These are phyloP conservation scores for Bombus vancouverensis DNA, from an alignment of 1,140 invertebrate genomes.

Conservation along the genomic window DNA sequence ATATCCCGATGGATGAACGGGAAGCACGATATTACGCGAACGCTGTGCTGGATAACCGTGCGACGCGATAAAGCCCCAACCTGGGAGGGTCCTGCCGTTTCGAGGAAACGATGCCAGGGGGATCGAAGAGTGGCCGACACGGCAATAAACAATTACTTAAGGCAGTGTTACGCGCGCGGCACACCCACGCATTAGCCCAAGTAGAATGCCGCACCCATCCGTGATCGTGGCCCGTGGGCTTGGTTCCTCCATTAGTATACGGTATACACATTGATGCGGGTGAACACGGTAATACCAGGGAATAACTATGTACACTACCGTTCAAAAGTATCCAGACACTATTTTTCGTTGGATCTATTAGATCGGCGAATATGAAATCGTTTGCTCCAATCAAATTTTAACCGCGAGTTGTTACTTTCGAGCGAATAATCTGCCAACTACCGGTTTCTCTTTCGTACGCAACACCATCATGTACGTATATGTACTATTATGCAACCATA, in stretches of 20 bases:
- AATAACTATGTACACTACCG: neutral
- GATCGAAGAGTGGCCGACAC: slow-evolving; percentile 73
- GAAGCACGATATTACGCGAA: slow-evolving; percentile 41
- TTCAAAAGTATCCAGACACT: neutral
- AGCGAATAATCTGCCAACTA: neutral
- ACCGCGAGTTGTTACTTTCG: neutral
- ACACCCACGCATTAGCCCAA: slow-evolving; percentile 80
- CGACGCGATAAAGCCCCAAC: slow-evolving; percentile 24
- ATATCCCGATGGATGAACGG: slow-evolving; percentile 45
- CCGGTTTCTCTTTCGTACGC: neutral
- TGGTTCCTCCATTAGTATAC: slow-evolving; percentile 62
- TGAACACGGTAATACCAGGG: neutral
- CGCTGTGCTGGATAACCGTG: slow-evolving; percentile 24
- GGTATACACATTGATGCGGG: slow-evolving; percentile 26
- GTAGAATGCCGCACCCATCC: slow-evolving; percentile 79
- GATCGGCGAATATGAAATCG: too few relatives aligned
- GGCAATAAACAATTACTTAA: slow-evolving; percentile 82
- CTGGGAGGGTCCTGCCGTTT: slow-evolving; percentile 61
- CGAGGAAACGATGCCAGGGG: slow-evolving; percentile 59
- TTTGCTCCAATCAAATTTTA: too few relatives aligned
- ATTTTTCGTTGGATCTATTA: neutral
- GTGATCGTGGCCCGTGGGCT: slow-evolving; percentile 71
- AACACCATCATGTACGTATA: too few relatives aligned
- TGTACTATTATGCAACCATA: neutral
- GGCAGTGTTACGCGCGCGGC: slow-evolving; percentile 78